Base-by-base conservation (phyloP, 2,888 invertebrate species). In the Atrina japonica region DNA sequence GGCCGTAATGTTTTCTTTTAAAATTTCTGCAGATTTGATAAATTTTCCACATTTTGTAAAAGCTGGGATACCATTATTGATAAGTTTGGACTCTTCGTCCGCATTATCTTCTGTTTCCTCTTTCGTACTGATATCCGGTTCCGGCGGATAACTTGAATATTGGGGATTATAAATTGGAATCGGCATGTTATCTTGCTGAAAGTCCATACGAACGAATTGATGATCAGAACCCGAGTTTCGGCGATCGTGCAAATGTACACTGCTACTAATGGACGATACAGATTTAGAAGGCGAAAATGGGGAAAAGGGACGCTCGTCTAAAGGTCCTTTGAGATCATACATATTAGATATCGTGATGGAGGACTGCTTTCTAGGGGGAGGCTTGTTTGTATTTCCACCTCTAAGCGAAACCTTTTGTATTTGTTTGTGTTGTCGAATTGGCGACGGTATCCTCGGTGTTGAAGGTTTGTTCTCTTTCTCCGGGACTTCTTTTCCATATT, bases 81-180 rank as follows among this genome's bases (percentile, higher is more conserved):
- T 43, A 2, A 61, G 49, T 30, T 23, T 49, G 18, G 45, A 27
- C 18, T 30, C 49, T 21, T 11, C 6, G 0, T 56, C 56, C 6
- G 16, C 14, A 25, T 52, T 52, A 16, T 16, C 21, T 21, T 14
- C 25, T 35, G 35, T 21, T 18, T 21, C 35, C 3, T 30, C 49
- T 6, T 30, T 47, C 14, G 14, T 25, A 7, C 14, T 21, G 1
- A 16, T 11, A 3, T 47, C 49, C 18, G 16, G 41, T 14, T 18
- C 43, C 21, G 11, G 23, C 7, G 2, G 16, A 49, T 49, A 40
- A 18, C 18, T 21, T 0, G 61, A 18, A 27, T 43, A 47, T n/a
- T 47, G n/a, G 2, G 61, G 47, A 23, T 61, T 61, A 30, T 61
- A 61, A 29, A 29, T 49, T 14, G 49, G 61, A 49, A 61, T 61